These are phyloP conservation scores for Gonioctena quinquepunctata DNA, from an alignment of 1,140 invertebrate species.

Conservation along the genomic window DNA sequence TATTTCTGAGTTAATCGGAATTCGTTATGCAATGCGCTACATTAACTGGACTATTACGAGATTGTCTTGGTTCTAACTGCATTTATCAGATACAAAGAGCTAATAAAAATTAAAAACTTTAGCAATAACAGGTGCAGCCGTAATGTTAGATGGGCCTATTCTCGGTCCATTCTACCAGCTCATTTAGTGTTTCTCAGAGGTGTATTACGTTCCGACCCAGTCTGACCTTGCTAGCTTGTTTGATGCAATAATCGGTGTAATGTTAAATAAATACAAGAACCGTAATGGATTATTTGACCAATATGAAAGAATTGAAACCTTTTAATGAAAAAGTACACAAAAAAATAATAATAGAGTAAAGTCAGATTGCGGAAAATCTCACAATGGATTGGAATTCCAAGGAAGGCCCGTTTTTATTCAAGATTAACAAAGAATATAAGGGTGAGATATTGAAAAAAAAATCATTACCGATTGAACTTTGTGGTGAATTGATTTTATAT, in stretches of 20 bases:
- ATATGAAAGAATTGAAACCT: too few relatives aligned
- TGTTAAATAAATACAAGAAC: background rate
- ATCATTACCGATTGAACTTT: too few relatives aligned
- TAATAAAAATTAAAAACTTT: background rate
- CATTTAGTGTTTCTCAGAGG: background rate
- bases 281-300: background rate
- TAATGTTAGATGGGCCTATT: background rate
- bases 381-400: too few relatives aligned
- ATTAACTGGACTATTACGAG: background rate
- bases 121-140: background rate
- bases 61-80: background rate
- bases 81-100: background rate
- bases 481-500: too few relatives aligned
- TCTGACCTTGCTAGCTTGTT: background rate
- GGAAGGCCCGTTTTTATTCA: too few relatives aligned
- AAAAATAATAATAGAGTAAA: too few relatives aligned
- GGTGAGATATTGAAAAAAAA: too few relatives aligned
- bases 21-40: background rate
- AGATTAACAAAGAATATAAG: too few relatives aligned
- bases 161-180: background rate
- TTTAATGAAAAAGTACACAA: too few relatives aligned
- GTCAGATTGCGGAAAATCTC: too few relatives aligned
- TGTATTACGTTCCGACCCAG: background rate
- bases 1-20: background rate
- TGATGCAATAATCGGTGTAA: background rate